These are phyloP conservation scores for Cheumatopsyche charites DNA, from an alignment of 1,140 invertebrate genomes.

Conservation along the genomic window DNA sequence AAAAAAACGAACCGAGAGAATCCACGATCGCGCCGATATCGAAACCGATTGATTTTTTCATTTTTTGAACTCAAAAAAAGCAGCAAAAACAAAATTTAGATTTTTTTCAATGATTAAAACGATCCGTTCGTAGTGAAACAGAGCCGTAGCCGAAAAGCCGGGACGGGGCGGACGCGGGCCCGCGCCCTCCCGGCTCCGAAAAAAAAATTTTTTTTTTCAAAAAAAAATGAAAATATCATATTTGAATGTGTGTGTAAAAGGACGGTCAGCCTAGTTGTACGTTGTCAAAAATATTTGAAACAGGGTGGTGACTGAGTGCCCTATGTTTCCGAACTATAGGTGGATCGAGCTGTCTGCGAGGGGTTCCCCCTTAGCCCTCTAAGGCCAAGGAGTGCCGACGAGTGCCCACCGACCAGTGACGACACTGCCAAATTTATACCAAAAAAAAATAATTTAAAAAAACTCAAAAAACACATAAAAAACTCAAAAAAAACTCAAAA, in stretches of 20 bases:
- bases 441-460: constrained; percentile 40
- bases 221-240: constrained; percentile 25
- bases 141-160: background rate
- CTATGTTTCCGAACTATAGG: constrained; percentile 45
- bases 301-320: constrained; percentile 43
- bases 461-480: constrained; percentile 36
- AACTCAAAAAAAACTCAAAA: constrained; percentile 3
- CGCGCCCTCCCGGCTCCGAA: constrained; percentile 18
- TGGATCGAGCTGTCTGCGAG: constrained; percentile 37
- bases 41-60: too few species aligned
- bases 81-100: too few species aligned
- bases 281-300: constrained; percentile 28
- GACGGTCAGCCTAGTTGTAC: constrained; percentile 24
- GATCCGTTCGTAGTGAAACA: too few species aligned
- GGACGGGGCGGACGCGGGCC: constrained; percentile 20
- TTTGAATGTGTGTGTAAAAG: too few species aligned
- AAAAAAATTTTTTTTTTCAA: too few species aligned
- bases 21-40: too few species aligned
- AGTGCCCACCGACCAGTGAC: constrained; percentile 35
- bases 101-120: too few species aligned
- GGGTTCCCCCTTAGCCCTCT: constrained; percentile 35
- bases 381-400: constrained; percentile 36
- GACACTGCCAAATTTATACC: constrained; percentile 35
- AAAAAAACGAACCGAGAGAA: background rate
- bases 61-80: too few species aligned